These are phyloP conservation scores for Pangasius sanitwongsei DNA, from an alignment of 2,797 vertebrate genomes.

Conservation along the genomic window DNA sequence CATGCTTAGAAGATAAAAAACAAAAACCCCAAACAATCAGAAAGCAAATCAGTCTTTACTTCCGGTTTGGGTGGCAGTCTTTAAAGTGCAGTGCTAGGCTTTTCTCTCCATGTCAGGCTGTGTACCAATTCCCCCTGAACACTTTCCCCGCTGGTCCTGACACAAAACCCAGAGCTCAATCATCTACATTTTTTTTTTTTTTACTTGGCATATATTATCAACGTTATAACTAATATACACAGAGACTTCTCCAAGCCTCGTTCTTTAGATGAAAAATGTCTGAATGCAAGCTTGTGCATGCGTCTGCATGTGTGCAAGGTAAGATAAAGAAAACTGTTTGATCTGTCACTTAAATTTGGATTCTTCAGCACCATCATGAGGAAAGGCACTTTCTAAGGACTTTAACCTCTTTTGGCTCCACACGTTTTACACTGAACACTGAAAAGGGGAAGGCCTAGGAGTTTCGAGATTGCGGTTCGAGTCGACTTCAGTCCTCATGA, in stretches of 20 bases:
- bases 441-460: too few relatives aligned
- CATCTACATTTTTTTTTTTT: neutral
- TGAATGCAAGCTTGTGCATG: constrained; percentile 64
- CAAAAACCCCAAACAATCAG: constrained; percentile 45
- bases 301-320: constrained; percentile 53
- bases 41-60: constrained; percentile 58
- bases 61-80: constrained; percentile 73
- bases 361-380: constrained; percentile 93
- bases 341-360: constrained; percentile 68
- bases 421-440: constrained; percentile 19
- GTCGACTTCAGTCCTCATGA: neutral
- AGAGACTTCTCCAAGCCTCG: constrained; percentile 57
- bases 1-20: neutral
- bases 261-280: constrained; percentile 47
- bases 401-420: constrained; percentile 56
- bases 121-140: neutral
- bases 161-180: constrained; percentile 73
- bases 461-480: neutral
- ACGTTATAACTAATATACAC: constrained; percentile 60
- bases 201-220: constrained; percentile 80
- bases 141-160: constrained; percentile 61
- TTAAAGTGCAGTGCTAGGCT: constrained; percentile 81
- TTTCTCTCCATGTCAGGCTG: constrained; percentile 67
- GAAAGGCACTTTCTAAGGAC: constrained; percentile 98
- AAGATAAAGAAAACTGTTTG: constrained; percentile 67